Evolutionary conservation across 2,888 invertebrate genomes (phyloP).

Genomic region (Erebia palarica): DNA sequence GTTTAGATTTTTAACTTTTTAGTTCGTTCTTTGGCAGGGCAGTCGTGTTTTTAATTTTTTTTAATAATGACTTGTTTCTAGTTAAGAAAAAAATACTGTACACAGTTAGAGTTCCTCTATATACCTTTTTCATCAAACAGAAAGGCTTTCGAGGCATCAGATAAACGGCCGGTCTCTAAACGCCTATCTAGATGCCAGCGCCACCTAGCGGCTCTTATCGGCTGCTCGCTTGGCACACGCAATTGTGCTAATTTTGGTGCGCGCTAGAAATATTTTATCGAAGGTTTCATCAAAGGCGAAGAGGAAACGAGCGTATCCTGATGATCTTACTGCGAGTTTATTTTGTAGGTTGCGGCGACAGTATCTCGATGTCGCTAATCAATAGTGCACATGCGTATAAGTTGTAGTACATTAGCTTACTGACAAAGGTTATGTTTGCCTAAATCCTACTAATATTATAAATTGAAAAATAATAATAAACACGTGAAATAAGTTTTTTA

Average conservation of each 20-base stretch:
- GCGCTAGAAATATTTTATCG: slow-evolving; percentile 34
- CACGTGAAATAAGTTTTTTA: no score
- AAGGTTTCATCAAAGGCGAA: slow-evolving; percentile 21
- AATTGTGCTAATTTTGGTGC: slow-evolving; percentile 29
- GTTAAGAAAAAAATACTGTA: not conserved
- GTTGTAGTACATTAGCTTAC: not conserved
- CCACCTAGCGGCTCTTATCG: slow-evolving; percentile 32
- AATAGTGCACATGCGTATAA: slow-evolving; percentile 11
- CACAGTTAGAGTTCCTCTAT: no score
- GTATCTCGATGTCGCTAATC: slow-evolving; percentile 16
- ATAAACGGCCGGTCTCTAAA: slow-evolving; percentile 41
- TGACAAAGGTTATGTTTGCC: no score
- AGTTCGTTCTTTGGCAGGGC: no score
- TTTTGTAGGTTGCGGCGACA: slow-evolving; percentile 16
- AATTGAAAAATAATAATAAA: no score
- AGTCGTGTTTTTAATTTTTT: no score
- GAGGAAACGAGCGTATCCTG: slow-evolving; percentile 26
- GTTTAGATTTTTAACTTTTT: no score
- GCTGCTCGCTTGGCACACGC: slow-evolving; percentile 24
- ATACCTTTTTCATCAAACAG: slow-evolving; percentile 4
- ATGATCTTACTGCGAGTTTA: slow-evolving; percentile 14
- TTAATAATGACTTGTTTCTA: no score
- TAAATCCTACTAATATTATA: no score
- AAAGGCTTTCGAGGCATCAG: slow-evolving; percentile 38
- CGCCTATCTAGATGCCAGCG: slow-evolving; percentile 58